Percentiles rank a stretch among this genome's conserved stretches.
Evolutionary conservation across 2,797 vertebrate species (phyloP).

Genomic region (Coreius guichenoti): DNA sequence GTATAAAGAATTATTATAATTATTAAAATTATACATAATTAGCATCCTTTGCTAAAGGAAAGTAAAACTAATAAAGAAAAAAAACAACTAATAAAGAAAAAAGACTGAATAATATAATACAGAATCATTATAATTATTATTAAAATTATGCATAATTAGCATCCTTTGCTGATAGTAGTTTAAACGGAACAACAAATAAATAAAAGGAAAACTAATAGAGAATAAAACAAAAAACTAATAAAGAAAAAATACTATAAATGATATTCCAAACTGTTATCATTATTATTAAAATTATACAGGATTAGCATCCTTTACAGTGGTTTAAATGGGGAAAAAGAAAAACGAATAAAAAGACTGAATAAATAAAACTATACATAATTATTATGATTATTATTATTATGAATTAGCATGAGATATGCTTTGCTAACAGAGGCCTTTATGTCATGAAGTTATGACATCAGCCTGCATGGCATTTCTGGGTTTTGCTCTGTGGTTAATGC

Average conservation of each 20-base stretch:
- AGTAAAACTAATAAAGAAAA: background rate
- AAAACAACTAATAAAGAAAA: too few relatives aligned
- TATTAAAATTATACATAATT: background rate
- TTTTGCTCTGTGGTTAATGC: slow-evolving; percentile 47
- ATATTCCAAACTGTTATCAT: background rate
- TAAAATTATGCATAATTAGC: background rate
- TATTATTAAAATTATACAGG: background rate
- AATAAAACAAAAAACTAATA: background rate
- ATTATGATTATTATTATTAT: background rate
- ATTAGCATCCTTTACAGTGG: background rate
- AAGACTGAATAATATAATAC: too few relatives aligned
- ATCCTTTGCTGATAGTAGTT: background rate
- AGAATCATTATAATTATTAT: background rate
- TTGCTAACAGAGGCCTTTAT: background rate
- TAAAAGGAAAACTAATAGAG: background rate
- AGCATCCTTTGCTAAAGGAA: background rate
- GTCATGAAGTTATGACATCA: slow-evolving; percentile 24
- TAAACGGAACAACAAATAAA: background rate
- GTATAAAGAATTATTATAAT: background rate
- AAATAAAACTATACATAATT: background rate
- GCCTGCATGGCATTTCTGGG: slow-evolving; percentile 5
- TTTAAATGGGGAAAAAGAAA: background rate
- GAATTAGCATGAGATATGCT: background rate
- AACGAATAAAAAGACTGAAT: background rate
- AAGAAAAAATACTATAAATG: background rate